A percentile compares a stretch with the other conserved stretches of the same genome.
phyloP scores from a whole-genome alignment of 2,797 vertebrate genomes.

The Tinamus major region DNA sequence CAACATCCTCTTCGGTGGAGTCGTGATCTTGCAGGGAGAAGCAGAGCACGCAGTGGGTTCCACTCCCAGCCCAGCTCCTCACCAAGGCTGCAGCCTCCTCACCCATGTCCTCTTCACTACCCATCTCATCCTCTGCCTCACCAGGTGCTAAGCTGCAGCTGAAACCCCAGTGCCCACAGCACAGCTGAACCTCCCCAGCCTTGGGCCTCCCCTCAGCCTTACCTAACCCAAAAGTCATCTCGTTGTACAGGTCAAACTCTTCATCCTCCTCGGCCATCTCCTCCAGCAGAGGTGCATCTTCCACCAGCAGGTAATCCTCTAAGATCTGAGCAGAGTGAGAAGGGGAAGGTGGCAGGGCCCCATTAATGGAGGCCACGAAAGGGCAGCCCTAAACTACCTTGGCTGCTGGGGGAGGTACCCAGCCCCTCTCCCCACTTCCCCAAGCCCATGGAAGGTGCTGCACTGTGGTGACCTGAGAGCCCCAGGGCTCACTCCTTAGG shows the following conservation, averaged over 20 bases:
- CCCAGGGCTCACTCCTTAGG: not conserved
- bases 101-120: not conserved
- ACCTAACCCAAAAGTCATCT: slow-evolving; percentile 90
- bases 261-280: slow-evolving; percentile 88
- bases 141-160: not conserved
- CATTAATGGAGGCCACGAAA: not conserved
- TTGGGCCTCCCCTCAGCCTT: not conserved
- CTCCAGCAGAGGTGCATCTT: slow-evolving; percentile 80
- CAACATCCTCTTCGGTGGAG: not conserved
- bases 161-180: not conserved
- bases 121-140: accelerated
- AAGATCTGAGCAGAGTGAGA: slow-evolving; percentile 60
- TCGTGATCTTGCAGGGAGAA: slow-evolving; percentile 19
- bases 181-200: not conserved
- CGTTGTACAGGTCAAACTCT: slow-evolving; percentile 86
- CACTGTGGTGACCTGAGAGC: not conserved
- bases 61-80: not conserved
- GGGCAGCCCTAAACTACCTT: not conserved
- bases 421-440: no score
- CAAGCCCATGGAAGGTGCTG: not conserved
- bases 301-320: slow-evolving; percentile 76
- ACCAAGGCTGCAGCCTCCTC: not conserved
- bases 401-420: no score
- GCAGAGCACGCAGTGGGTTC: accelerated
- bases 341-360: not conserved